These are phyloP conservation scores for Chironomus tentans DNA, from an alignment of 2,888 invertebrate genomes.

Conservation along the genomic window DNA sequence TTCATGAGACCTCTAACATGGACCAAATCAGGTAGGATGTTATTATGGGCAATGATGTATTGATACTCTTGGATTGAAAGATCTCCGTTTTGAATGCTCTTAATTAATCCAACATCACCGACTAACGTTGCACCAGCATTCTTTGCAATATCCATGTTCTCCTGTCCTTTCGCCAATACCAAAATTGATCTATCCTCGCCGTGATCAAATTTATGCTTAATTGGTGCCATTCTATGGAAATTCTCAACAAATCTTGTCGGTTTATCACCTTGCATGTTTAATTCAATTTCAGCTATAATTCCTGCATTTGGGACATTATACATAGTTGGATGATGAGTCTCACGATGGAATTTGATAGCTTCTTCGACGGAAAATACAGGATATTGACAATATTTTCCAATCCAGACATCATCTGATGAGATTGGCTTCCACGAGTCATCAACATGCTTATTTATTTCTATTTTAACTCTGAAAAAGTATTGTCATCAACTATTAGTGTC, in stretches of 20 bases:
- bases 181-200: conserved; percentile 59
- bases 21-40: conserved; percentile 67
- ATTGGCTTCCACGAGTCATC: conserved; percentile 50
- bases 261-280: conserved; percentile 59
- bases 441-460: conserved; percentile 46
- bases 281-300: conserved; percentile 60
- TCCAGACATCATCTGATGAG: conserved; percentile 57
- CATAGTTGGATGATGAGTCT: conserved; percentile 75
- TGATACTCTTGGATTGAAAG: conserved; percentile 60
- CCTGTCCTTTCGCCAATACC: conserved; percentile 63
- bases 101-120: conserved; percentile 66
- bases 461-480: conserved; percentile 37
- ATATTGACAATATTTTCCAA: conserved; percentile 48
- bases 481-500: not conserved
- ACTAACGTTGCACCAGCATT: conserved; percentile 63
- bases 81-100: conserved; percentile 66
- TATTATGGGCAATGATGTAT: conserved; percentile 66
- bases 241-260: conserved; percentile 56
- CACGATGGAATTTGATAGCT: conserved; percentile 67
- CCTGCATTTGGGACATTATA: conserved; percentile 65
- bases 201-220: conserved; percentile 62
- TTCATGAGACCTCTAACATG: conserved; percentile 69
- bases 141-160: conserved; percentile 45
- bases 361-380: conserved; percentile 59
- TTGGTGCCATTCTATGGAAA: conserved; percentile 54